Evolutionary conservation across 2,888 invertebrate genomes (phyloP), one percentile per base, ranked within the genome.

Genomic region (Apamea anceps): DNA sequence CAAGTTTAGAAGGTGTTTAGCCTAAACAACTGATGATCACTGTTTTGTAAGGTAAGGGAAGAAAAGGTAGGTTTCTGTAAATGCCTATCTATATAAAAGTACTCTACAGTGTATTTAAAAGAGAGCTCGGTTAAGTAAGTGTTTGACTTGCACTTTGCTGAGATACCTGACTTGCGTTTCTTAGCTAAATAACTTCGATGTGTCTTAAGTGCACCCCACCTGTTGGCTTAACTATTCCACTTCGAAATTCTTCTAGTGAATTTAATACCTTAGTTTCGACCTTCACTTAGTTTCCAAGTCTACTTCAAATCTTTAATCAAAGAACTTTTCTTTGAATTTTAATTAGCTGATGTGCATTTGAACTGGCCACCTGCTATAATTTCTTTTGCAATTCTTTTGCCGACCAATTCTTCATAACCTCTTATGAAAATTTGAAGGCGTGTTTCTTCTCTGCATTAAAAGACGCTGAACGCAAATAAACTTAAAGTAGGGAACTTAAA

Each of bases 101-200:
- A 51, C 6, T 12, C 12, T 21, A 25, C 28, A 7, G 15, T 48
- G 8, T 57, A 28, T 28, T 28, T 48, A 25, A 54, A 63, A 66
- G 21, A 28, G 63, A 66, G 21, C 18, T n/a, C 7, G 25, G 8
- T 25, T 57, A 65, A 48, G 18, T 70, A 62, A 78, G 45, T 79
- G 51, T 25, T 70, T 60, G 18, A 48, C 45, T 28, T 57, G 37
- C 65, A 66, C 48, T 66, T 71, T 57, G 15, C 37, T 65, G 54
- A n/a, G 15, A 63, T 54, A 54, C 37, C 63, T 57, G 54, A 66
- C 65, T 72, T 37, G 57, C 72, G 1, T 60, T 48, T 65, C 72
- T 72, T 21, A 42, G 28, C 42, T 71, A 32, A 45, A 21, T 70
- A 65, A 60, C 8, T 71, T 79, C 15, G 48, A 60, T 60, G 18